Evolutionary conservation across 2,888 invertebrate species (phyloP).

Genomic region (Clepsis dumicolana): DNA sequence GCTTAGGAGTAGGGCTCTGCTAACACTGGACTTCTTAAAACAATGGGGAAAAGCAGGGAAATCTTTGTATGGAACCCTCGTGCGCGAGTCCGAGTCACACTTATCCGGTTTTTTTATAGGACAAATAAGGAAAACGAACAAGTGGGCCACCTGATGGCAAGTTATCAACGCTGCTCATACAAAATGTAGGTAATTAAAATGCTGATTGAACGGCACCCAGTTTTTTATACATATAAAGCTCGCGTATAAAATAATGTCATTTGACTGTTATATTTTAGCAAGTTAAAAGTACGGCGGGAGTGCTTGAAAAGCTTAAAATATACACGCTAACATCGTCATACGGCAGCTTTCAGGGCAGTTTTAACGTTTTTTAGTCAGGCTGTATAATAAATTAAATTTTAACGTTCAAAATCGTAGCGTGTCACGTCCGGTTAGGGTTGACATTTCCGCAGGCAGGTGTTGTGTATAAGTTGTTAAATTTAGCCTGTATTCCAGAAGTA

Average conservation of each 20-base stretch:
- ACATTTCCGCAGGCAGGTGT: background rate
- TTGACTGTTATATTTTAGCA: constrained; percentile 4
- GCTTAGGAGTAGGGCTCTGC: too few species aligned
- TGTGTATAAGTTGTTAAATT: constrained; percentile 2
- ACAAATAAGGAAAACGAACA: too few species aligned
- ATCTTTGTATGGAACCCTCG: too few species aligned
- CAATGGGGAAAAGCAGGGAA: too few species aligned
- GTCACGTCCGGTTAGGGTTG: background rate
- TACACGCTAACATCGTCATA: constrained; percentile 13
- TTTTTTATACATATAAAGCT: background rate
- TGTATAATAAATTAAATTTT: background rate
- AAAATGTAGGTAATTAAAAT: too few species aligned
- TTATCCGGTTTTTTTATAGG: too few species aligned
- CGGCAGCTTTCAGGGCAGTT: constrained; percentile 13
- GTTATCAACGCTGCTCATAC: too few species aligned
- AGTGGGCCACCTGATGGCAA: too few species aligned
- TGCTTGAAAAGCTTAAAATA: constrained; percentile 21
- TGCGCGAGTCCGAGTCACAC: too few species aligned
- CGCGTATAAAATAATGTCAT: constrained; percentile 6
- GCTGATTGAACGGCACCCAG: too few species aligned
- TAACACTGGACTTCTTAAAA: too few species aligned
- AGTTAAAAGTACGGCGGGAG: constrained; percentile 35
- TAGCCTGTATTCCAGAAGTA: constrained; percentile 40
- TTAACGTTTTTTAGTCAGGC: constrained; percentile 19
- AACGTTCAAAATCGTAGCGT: background rate